Evolutionary conservation across 1,140 invertebrate genomes (phyloP), one percentile per base, ranked within the genome.

Genomic region (Micrasema longulum): DNA sequence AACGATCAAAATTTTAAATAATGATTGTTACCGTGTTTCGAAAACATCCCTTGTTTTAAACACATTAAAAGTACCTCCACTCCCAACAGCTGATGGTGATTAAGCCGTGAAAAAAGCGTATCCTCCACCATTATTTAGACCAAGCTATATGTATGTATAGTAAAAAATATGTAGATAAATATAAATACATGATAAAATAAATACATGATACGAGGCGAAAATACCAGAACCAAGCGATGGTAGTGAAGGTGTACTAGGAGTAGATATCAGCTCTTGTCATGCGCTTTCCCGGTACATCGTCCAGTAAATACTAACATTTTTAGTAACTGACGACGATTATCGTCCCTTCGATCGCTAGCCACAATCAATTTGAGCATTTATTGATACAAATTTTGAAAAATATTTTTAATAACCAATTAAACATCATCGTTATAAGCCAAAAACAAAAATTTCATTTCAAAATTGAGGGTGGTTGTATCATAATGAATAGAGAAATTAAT

Each of bases 1-100:
- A 22, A 64, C 2, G 7, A 16, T 50, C 14, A 62, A 55, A 62
- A 69, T 57, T 41, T 64, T n/a, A 65, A 60, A 47, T 45, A 26
- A 22, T 66, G n/a, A n/a, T 48, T 18, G 26, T 47, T 65, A 72
- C 55, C 69, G 63, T 45, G 14, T 75, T 72, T 75, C 66, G 74
- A 64, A 45, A 60, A 72, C 65, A 66, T 75, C 74, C 74, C 66
- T 50, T 71, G 74, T 75, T 75, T 75, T 41, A 38, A 48, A 45
- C 68, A 72, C 66, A 72, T 50, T 36, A 69, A 57, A 66, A 72
- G 69, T 75, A 75, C 74, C 74, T 75, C 70, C 71, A 64, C 63
- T 64, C 38, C 63, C 23, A 66, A 43, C 74, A 70, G 74, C 70
- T 66, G 68, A 36, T 66, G 66, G 65, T 75, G 74, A 72, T 67